phyloP scores from a whole-genome alignment of 2,113 vertebrate species.

The Malaclemys terrapin region DNA sequence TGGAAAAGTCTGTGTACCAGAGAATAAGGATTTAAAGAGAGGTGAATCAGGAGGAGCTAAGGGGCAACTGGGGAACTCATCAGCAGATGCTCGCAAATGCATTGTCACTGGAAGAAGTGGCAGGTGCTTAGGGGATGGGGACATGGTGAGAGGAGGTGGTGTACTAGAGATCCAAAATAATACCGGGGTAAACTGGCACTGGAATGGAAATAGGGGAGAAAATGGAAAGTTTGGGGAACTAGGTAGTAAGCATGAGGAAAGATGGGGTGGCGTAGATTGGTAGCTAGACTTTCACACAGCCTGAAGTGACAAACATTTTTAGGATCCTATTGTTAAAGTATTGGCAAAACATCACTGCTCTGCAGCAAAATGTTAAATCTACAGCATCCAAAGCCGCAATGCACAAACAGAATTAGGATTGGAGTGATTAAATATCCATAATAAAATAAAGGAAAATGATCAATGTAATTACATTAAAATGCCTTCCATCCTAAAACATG shows the following conservation, averaged over 20 bases:
- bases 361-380: background rate
- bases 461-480: conserved; percentile 31
- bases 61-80: background rate
- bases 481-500: background rate
- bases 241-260: background rate
- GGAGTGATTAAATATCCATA: conserved; percentile 17
- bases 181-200: background rate
- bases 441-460: conserved; percentile 21
- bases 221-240: background rate
- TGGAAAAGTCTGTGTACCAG: background rate
- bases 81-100: background rate
- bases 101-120: background rate
- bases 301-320: background rate
- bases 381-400: background rate
- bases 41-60: background rate
- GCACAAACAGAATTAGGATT: conserved; percentile 20
- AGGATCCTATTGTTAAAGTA: background rate
- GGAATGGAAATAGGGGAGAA: background rate
- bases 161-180: background rate
- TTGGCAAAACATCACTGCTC: background rate
- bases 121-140: background rate
- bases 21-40: background rate
- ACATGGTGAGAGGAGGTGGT: background rate
- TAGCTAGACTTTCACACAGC: background rate
- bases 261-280: background rate